Base-by-base conservation (phyloP, 2,888 invertebrate species). In the Erebia aethiops region DNA sequence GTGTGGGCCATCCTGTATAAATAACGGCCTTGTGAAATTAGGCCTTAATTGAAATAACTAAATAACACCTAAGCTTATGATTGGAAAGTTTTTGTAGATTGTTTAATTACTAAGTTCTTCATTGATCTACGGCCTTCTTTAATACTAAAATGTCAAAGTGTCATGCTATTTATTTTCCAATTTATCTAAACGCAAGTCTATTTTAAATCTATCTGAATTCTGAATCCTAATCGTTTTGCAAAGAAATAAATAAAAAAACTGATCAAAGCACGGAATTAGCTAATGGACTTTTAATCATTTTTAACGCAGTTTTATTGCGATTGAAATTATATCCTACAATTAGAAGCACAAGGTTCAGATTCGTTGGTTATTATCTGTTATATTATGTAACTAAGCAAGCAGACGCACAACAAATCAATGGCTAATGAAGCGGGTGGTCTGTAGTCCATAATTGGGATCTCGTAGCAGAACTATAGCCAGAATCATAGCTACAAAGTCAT, bases 331-430 rank as follows among this genome's bases (percentile, higher is more conserved):
- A 26, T 14, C 57, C 14, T 26, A 56, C 7, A 7, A 21, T 11
- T 35, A 35, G 13, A 14, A 1, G 0, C 1, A 8, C 35, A 13
- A 13, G 14, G 26, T 57, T 21, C 14, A 14, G 11, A 8, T 35
- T 21, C 8, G 13, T 13, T n/a, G 26, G 0, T 26, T 26, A 26
- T 52, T 2, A 16, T 52, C n/a, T 8, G 8, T 52, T 16, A n/a
- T n/a, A n/a, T n/a, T n/a, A 10, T 16, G 16, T 52, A 52, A 51
- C n/a, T 52, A 16, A 16, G 52, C 16, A 52, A 18, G 57, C 57
- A 57, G 57, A 57, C 57, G 26, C 57, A 57, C 57, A 57, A 57
- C 35, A 57, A 57, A 35, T 57, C 35, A 26, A 57, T 26, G 57
- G 57, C 26, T 57, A 57, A 57, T 35, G 26, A 57, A 14, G 10